A percentile compares a stretch with the other conserved stretches of the same genome.
These are phyloP conservation scores for Lithobates sylvaticus DNA, from an alignment of 2,797 vertebrate genomes.

Conservation along the genomic window DNA sequence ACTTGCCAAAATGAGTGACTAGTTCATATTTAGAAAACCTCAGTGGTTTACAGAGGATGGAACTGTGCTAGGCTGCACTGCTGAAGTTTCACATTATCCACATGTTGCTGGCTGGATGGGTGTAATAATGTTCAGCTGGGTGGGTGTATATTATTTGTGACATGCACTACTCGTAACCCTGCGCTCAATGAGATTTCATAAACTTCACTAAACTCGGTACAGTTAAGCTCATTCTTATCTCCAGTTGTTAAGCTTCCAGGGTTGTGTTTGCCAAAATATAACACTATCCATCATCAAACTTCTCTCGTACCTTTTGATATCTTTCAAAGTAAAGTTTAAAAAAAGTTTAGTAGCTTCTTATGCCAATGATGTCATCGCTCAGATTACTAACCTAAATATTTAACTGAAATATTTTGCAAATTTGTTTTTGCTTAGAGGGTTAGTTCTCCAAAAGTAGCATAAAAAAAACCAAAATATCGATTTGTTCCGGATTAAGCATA, in stretches of 20 bases:
- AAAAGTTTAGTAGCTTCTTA: too few species aligned
- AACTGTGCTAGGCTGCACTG: conserved; percentile 63
- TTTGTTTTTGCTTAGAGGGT: too few species aligned
- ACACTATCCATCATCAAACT: conserved; percentile 22
- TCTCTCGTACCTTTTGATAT: neutral
- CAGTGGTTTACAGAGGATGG: conserved; percentile 67
- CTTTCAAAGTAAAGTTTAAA: neutral
- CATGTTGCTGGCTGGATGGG: conserved; percentile 73
- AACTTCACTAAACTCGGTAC: conserved; percentile 22
- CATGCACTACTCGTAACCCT: conserved; percentile 3
- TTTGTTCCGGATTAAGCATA: too few species aligned
- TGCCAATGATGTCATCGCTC: too few species aligned
- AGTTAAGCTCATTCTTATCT: conserved; percentile 57
- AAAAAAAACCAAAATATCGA: too few species aligned
- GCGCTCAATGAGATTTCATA: conserved; percentile 25
- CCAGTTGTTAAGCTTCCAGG: conserved; percentile 62
- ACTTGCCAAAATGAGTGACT: conserved; percentile 71
- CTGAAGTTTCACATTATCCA: conserved; percentile 68
- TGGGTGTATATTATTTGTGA: neutral
- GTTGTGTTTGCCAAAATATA: conserved; percentile 69
- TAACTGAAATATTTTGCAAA: too few species aligned
- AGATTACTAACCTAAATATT: too few species aligned
- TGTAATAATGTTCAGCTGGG: conserved; percentile 63
- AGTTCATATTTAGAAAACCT: conserved; percentile 65
- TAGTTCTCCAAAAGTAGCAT: too few species aligned